Conservation (phyloP, 2,888 invertebrate species). For the Blera fallax region DNA sequence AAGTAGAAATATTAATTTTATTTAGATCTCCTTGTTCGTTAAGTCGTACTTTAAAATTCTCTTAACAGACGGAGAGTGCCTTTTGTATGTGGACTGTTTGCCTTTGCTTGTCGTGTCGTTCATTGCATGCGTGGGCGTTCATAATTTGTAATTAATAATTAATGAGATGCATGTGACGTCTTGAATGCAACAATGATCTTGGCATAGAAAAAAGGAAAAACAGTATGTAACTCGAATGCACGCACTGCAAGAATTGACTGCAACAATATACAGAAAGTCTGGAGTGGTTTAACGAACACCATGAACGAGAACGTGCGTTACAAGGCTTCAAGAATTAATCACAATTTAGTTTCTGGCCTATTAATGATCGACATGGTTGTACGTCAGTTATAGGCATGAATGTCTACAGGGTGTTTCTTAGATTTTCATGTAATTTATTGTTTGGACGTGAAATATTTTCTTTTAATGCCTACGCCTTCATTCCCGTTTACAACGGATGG, state of each 20-base stretch:
- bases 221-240: not conserved
- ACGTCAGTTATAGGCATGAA: not conserved
- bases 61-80: not conserved
- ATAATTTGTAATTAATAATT: slow-evolving; percentile 75
- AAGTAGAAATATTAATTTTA: slow-evolving; percentile 42
- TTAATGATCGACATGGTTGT: not conserved
- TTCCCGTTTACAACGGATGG: no score
- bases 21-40: slow-evolving; percentile 32
- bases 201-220: not conserved
- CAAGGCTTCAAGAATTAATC: not conserved
- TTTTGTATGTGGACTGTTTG: not conserved
- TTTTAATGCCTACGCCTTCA: no score
- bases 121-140: slow-evolving; percentile 74
- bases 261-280: not conserved
- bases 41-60: slow-evolving; percentile 23
- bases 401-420: no score
- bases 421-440: no score
- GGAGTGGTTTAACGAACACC: not conserved
- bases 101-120: slow-evolving; percentile 1
- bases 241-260: not conserved
- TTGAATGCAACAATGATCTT: slow-evolving; percentile 68
- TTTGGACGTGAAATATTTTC: no score
- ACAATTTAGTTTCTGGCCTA: not conserved
- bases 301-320: not conserved
- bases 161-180: slow-evolving; percentile 75